Evolutionary conservation across 2,888 invertebrate genomes (phyloP).

Genomic region (Torymus tubicola): DNA sequence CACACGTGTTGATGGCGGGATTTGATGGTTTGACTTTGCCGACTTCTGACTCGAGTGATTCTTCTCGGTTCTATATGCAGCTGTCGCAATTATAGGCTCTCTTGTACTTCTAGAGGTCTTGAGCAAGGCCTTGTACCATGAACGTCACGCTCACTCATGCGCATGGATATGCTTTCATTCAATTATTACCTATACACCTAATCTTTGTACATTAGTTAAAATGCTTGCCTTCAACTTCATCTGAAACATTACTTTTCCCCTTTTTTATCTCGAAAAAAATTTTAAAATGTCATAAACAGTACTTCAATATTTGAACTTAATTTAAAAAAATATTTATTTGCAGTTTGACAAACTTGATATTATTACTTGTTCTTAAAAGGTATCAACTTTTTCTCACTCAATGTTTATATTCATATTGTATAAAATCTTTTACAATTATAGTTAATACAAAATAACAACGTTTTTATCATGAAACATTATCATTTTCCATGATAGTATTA

Average conservation of each 20-base stretch:
- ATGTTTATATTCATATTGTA: no score
- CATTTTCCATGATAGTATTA: constrained; percentile 6
- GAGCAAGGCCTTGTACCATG: constrained; percentile 19
- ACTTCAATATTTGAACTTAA: no score
- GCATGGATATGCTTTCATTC: constrained; percentile 17
- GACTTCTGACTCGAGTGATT: not conserved
- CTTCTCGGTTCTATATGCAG: constrained; percentile 24
- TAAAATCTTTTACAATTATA: no score
- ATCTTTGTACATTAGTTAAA: not conserved
- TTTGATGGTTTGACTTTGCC: constrained; percentile 27
- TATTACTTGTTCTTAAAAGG: no score
- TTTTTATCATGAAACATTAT: not conserved
- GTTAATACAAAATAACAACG: no score
- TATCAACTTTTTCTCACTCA: no score
- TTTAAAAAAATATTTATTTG: no score
- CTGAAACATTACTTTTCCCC: no score
- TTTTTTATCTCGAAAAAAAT: no score
- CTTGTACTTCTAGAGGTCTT: constrained; percentile 23
- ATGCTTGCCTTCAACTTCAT: no score
- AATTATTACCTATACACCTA: constrained; percentile 1
- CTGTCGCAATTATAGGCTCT: constrained; percentile 6
- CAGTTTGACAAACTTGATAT: no score
- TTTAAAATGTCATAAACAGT: no score
- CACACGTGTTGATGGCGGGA: constrained; percentile 41
- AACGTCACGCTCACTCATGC: not conserved